Percentiles rank a stretch among this genome's conserved stretches.
phyloP scores from a whole-genome alignment of 2,888 invertebrate genomes.

The Dasysyrphus albostriatus region DNA sequence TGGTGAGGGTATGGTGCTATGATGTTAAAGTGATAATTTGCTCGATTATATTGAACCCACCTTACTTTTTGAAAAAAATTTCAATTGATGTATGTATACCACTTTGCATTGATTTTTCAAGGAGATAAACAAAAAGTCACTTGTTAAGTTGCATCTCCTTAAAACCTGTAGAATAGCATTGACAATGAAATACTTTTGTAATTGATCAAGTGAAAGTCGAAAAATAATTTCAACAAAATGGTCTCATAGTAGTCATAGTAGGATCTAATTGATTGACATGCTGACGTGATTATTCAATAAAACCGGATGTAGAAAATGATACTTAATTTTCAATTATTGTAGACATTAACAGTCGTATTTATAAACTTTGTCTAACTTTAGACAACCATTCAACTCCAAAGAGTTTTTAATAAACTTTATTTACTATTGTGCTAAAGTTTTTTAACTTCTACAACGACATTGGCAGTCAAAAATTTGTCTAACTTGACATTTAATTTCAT shows the following conservation, averaged over 20 bases:
- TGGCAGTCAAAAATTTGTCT: too few relatives aligned
- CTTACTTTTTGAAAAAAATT: background rate
- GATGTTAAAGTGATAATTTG: conserved; percentile 5
- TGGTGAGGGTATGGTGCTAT: background rate
- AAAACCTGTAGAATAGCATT: background rate
- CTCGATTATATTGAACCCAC: conserved; percentile 11
- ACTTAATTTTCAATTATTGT: background rate
- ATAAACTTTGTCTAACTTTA: too few relatives aligned
- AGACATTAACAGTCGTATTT: too few relatives aligned
- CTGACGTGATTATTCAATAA: background rate
- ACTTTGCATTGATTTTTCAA: background rate
- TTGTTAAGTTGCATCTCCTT: background rate
- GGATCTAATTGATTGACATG: background rate
- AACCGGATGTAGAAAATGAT: conserved; percentile 1
- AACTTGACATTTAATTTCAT: too few relatives aligned
- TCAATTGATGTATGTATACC: background rate
- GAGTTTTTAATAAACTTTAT: too few relatives aligned
- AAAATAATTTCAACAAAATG: background rate
- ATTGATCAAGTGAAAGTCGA: background rate
- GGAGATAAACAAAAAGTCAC: background rate
- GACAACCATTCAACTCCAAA: too few relatives aligned
- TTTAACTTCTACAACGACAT: too few relatives aligned
- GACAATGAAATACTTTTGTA: conserved; percentile 14
- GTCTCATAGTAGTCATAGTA: background rate
- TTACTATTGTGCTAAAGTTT: too few relatives aligned